Percentiles rank a stretch among this genome's conserved stretches.
Evolutionary conservation across 2,888 invertebrate species (phyloP).

Genomic region (Scaeva pyrastri): DNA sequence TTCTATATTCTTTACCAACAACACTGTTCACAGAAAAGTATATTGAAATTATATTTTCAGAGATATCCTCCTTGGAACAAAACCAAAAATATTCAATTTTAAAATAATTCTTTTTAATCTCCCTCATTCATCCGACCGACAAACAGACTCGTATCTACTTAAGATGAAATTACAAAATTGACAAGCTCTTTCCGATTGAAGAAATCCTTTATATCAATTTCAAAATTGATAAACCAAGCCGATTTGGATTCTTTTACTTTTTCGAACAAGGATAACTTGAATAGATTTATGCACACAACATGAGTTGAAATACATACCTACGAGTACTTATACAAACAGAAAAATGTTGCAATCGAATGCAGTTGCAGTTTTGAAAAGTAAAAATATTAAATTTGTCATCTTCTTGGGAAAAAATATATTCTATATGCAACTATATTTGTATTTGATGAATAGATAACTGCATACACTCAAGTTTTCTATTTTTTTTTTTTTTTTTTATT

Average conservation of each 20-base stretch:
- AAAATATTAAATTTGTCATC: background rate
- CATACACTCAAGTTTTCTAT: no score
- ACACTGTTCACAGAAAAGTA: no score
- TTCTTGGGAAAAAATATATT: no score
- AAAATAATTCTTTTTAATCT: background rate
- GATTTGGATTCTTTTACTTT: background rate
- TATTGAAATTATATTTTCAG: no score
- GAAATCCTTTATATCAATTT: background rate
- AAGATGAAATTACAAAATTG: slow-evolving; percentile 17
- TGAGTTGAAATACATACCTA: background rate
- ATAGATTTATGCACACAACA: background rate
- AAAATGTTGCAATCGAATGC: background rate
- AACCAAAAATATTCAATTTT: no score
- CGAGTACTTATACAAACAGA: no score
- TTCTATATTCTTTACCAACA: no score
- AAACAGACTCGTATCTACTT: no score
- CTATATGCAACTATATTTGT: no score
- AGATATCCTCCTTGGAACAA: no score
- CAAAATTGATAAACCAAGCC: background rate
- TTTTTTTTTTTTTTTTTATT: background rate
- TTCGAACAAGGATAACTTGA: background rate
- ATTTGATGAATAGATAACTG: no score
- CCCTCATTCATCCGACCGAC: background rate
- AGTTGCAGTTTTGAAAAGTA: background rate
- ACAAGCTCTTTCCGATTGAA: slow-evolving; percentile 12